phyloP scores from a whole-genome alignment of 2,888 invertebrate species.

The Drosophila sordidula region DNA sequence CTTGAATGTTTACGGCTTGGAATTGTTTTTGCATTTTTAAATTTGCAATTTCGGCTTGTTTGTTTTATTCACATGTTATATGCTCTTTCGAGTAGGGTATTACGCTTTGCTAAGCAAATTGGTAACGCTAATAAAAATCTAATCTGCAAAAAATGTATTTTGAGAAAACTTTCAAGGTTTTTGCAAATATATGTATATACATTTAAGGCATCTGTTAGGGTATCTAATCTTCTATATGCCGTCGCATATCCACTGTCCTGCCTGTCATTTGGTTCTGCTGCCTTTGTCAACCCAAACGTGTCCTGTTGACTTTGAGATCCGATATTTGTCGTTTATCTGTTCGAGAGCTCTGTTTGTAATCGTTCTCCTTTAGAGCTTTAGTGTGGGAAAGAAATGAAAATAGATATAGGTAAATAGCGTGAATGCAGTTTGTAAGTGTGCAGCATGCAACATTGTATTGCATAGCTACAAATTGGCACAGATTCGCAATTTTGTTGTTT shows the following conservation, averaged over 20 bases:
- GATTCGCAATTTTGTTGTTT: constrained; percentile 12
- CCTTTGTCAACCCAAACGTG: neutral
- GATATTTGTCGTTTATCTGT: constrained; percentile 8
- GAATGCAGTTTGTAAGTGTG: neutral
- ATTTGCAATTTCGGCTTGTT: constrained; percentile 6
- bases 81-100: neutral
- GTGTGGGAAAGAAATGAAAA: neutral
- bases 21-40: constrained; percentile 30
- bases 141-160: too few species aligned
- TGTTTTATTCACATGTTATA: neutral
- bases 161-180: too few species aligned
- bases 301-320: constrained; percentile 21
- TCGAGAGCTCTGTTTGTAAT: constrained; percentile 1
- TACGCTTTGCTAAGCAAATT: neutral
- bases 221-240: neutral
- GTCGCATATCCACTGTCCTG: too few species aligned
- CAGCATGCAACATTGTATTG: neutral
- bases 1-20: constrained; percentile 32
- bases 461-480: neutral
- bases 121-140: too few species aligned
- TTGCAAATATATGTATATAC: neutral
- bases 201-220: neutral
- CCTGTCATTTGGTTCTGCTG: neutral
- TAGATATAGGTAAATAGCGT: neutral
- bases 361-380: neutral